Evolutionary conservation across 2,797 vertebrate genomes (phyloP), one percentile per base, ranked within the genome.

Genomic region (Microchirus variegatus): DNA sequence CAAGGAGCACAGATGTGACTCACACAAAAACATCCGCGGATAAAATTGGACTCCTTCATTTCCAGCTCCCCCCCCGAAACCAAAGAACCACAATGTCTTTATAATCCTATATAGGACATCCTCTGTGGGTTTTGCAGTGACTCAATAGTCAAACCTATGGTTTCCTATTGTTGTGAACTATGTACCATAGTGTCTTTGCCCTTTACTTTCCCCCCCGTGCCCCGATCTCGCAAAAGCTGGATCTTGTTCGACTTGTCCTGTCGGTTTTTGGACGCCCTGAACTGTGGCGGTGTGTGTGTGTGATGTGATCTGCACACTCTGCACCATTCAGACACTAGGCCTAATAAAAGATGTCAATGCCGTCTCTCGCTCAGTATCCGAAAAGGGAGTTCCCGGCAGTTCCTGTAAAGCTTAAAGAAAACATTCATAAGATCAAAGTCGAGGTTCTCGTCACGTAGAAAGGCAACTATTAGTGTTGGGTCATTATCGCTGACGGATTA

Each of bases 1-100:
- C 42, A 46, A 54, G 48, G 12, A 48, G 78, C 70, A 53, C 81
- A 82, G 77, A 78, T 70, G 62, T 86, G 79, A 81, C 63, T 83
- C 82, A 78, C 67, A 65, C 62, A 52, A 72, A 72, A 57, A 73
- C 44, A 63, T 51, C 40, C 63, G 10, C 22, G 50, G 46, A 61
- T 82, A 78, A 68, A 81, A 78, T 61, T 72, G 75, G 77, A 77
- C 75, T 79, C 67, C 61, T 42, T 60, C 1, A 51, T 73, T 61
- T 50, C 58, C 46, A 13, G 41, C 56, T 35, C 45, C 38, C 44
- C 49, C 18, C n/a, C n/a, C n/a, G n/a, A n/a, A 8, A 73, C 60
- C 60, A 55, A 67, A 31, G 61, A 80, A 36, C 79, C 79, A 65
- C 73, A 78, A 66, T 47, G 79, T 26, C 51, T 75, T 83, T 73